These are phyloP conservation scores for Thymelicus lineola DNA, from an alignment of 2,888 invertebrate species.

Conservation along the genomic window DNA sequence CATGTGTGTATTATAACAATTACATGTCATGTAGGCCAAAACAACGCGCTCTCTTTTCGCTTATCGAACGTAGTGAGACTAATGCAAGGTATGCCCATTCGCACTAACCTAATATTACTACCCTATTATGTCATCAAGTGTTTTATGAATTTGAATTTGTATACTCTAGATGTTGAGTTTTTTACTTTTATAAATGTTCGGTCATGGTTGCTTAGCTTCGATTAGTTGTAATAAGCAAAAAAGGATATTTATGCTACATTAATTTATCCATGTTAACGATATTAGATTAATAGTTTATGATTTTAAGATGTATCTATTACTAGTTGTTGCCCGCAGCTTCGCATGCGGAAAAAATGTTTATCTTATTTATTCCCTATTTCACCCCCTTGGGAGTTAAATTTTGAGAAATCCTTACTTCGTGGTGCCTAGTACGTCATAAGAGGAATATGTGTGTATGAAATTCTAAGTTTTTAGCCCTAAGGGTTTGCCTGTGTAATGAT, in stretches of 20 bases:
- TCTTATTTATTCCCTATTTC: too few relatives aligned
- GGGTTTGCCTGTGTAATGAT: too few relatives aligned
- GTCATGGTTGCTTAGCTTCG: constrained; percentile 74
- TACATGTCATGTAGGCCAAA: too few relatives aligned
- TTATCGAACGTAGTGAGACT: background rate
- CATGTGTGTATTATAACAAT: too few relatives aligned
- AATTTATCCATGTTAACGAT: constrained; percentile 16
- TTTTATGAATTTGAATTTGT: constrained; percentile 78
- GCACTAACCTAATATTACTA: constrained; percentile 75
- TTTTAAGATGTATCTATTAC: too few relatives aligned
- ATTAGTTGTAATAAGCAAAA: constrained; percentile 75
- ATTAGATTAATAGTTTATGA: background rate
- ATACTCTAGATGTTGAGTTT: constrained; percentile 26
- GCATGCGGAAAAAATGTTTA: too few relatives aligned
- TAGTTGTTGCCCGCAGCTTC: too few relatives aligned
- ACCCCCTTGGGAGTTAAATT: too few relatives aligned
- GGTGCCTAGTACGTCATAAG: too few relatives aligned
- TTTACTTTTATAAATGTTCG: constrained; percentile 30
- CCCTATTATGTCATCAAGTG: constrained; percentile 82
- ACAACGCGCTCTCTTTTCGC: background rate
- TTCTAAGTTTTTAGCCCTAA: too few relatives aligned
- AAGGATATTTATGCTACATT: constrained; percentile 57
- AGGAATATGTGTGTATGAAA: too few relatives aligned
- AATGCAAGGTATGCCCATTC: constrained; percentile 51
- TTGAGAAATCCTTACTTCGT: too few relatives aligned